Base-by-base conservation (phyloP, 2,888 invertebrate species). In the Lithophane leautieri region DNA sequence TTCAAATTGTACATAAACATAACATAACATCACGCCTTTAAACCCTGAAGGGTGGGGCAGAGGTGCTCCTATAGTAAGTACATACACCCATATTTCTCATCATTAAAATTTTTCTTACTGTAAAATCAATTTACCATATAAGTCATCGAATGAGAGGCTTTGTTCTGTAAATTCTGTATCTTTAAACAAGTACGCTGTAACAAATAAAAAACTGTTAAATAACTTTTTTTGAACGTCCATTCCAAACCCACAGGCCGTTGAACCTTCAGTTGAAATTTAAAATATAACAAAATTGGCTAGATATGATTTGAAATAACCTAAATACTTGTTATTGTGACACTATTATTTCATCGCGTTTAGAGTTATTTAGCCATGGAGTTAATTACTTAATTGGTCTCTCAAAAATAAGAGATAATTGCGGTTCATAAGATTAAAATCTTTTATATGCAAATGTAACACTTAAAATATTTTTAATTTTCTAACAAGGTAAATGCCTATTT, bases 301-400 rank as follows among this genome's bases (percentile, higher is more conserved):
- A 28, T 58, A 44, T 52, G 47, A 79, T 66, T 56, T n/a, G 22
- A 62, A 40, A 61, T 40, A 60, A 73, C 61, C 69, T 50, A 40
- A 80, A 58, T 62, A 58, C 19, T 60, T 84, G 14, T 34, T 60
- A 50, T 81, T 81, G 67, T 76, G 85, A 71, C 70, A 85, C 47
- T 61, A 63, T 61, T 66, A 44, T 72, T 62, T 34, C 40, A 67
- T 70, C 28, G 60, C 40, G n/a, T 58, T 82, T 14, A 28, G 1
- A 71, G 50, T 54, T 54, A 77, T 73, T 73, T 58, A 58, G 62
- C 54, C 56, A 67, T 72, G 40, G 40, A 61, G 54, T 70, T 83
- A 74, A 78, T 86, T 42, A 70, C 60, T 78, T 86, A 78, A 83
- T 83, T 72, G 62, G 70, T 74, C 54, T 65, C 16, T 44, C 16